phyloP scores from a whole-genome alignment of 2,888 invertebrate species.

The Perizoma flavofasciatum region DNA sequence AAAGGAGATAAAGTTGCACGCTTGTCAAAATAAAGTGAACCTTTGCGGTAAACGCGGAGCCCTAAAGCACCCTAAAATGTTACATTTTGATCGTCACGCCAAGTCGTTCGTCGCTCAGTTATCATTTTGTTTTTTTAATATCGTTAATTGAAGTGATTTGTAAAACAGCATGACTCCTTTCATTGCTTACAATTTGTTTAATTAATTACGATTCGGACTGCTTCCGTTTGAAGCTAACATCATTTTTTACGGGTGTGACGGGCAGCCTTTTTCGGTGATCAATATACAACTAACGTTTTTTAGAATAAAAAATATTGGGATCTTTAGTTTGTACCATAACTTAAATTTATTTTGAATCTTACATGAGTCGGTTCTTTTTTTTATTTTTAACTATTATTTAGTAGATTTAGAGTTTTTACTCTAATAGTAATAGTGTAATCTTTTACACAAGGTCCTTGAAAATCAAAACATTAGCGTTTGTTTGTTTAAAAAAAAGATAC shows the following conservation, averaged over 20 bases:
- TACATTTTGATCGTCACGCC: conserved; percentile 60
- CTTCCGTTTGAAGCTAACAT: conserved; percentile 77
- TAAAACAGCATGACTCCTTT: conserved; percentile 84
- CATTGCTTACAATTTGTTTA: conserved; percentile 82
- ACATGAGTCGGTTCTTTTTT: too few relatives aligned
- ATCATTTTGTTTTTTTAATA: conserved; percentile 83
- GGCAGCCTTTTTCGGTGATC: conserved; percentile 49
- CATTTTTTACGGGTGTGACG: conserved; percentile 68
- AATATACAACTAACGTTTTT: background rate
- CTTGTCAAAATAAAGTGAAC: conserved; percentile 62
- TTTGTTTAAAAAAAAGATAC: too few relatives aligned
- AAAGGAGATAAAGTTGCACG: conserved; percentile 72
- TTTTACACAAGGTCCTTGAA: too few relatives aligned
- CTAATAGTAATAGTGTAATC: too few relatives aligned
- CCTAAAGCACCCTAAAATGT: conserved; percentile 24
- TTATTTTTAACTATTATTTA: too few relatives aligned
- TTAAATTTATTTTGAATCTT: too few relatives aligned
- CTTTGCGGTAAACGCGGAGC: conserved; percentile 45
- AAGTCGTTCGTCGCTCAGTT: conserved; percentile 54
- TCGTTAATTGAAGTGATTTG: conserved; percentile 84
- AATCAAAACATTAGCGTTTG: too few relatives aligned
- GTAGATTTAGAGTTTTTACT: too few relatives aligned
- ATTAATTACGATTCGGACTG: conserved; percentile 80
- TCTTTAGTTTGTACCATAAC: too few relatives aligned
- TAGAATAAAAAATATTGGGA: too few relatives aligned